Evolutionary conservation across 2,888 invertebrate species (phyloP).

Genomic region (Trimorus sp.): DNA sequence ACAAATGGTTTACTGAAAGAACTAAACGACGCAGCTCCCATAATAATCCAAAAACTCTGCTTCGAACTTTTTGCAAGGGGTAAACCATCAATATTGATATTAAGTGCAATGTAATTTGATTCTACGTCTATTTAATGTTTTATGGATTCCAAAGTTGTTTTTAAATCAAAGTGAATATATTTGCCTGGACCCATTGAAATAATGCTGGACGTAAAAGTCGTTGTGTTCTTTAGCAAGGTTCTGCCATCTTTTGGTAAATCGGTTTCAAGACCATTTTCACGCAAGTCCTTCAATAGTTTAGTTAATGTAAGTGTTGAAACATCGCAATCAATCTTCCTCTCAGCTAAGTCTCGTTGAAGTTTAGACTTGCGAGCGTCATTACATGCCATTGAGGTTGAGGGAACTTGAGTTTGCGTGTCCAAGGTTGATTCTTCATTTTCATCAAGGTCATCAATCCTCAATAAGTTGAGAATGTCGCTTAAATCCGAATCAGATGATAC

Average conservation of each 20-base stretch:
- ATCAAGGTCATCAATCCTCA: neutral
- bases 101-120: neutral
- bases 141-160: neutral
- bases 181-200: slow-evolving; percentile 20
- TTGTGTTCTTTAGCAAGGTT: neutral
- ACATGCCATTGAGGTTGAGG: too few species aligned
- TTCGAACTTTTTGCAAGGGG: slow-evolving; percentile 20
- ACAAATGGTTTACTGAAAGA: slow-evolving; percentile 13
- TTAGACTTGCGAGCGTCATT: neutral
- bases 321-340: neutral
- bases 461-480: slow-evolving; percentile 2
- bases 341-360: neutral
- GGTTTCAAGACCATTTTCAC: neutral
- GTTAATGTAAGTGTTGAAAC: slow-evolving; percentile 1
- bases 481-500: neutral
- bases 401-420: too few species aligned
- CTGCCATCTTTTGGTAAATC: slow-evolving; percentile 8
- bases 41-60: slow-evolving; percentile 20
- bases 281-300: neutral
- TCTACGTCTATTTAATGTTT: neutral
- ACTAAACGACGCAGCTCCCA: neutral
- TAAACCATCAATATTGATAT: slow-evolving; percentile 32
- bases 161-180: slow-evolving; percentile 12
- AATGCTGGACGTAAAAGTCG: neutral
- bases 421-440: neutral